These are phyloP conservation scores for Echinops telfairi DNA, from an alignment of 2,113 vertebrate species.

Conservation along the genomic window DNA sequence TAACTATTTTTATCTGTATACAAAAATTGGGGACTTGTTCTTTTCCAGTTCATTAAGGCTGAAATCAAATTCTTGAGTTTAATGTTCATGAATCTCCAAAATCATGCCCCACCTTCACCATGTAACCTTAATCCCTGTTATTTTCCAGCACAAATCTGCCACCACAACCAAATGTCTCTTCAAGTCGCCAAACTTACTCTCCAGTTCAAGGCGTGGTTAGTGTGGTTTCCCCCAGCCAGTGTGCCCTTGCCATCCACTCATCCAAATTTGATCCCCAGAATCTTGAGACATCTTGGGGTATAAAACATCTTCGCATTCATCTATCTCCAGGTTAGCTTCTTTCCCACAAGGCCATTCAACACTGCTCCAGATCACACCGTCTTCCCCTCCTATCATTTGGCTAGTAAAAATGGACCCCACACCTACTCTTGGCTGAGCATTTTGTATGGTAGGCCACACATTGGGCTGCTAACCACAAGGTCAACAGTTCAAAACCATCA, in stretches of 20 bases:
- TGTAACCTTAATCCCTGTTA: background rate
- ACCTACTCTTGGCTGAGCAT: background rate
- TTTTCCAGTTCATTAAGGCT: background rate
- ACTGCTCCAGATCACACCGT: background rate
- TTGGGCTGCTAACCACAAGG: too few species aligned
- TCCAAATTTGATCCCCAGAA: background rate
- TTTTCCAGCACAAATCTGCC: background rate
- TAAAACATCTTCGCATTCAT: background rate
- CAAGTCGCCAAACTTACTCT: background rate
- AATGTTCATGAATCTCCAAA: background rate
- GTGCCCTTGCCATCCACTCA: background rate
- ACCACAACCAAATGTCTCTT: background rate
- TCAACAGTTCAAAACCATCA: too few species aligned
- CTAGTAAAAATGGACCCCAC: background rate
- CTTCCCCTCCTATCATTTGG: background rate
- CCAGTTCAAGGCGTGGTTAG: background rate
- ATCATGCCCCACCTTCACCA: background rate
- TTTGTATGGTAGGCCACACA: background rate
- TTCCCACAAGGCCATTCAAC: background rate
- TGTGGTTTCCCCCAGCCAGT: background rate
- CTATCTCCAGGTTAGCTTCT: background rate
- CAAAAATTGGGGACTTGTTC: background rate
- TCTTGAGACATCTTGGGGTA: background rate
- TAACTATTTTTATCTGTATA: background rate
- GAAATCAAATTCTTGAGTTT: background rate